Conservation (phyloP, 1,140 invertebrate genomes). For the Dreissena rostriformis region DNA sequence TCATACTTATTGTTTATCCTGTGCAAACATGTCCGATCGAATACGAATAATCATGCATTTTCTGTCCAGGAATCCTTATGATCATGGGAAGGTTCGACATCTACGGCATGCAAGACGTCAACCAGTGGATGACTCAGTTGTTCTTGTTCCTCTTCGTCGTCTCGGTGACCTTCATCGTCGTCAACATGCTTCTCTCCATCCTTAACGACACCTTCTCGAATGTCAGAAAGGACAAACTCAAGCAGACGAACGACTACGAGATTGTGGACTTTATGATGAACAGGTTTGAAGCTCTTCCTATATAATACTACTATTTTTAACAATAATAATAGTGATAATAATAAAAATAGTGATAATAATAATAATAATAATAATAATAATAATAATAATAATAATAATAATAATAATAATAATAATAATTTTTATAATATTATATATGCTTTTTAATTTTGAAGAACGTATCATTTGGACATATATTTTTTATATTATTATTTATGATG, state of each 20-base stretch:
- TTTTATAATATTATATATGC: too few species aligned
- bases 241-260: conserved; percentile 85
- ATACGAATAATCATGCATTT: background rate
- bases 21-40: too few species aligned
- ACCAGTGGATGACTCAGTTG: conserved; percentile 82
- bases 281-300: conserved; percentile 1
- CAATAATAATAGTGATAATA: too few species aligned
- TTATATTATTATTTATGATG: too few species aligned
- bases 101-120: conserved; percentile 80
- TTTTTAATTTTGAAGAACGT: too few species aligned
- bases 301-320: too few species aligned
- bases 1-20: too few species aligned
- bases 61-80: conserved; percentile 80
- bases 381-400: too few species aligned
- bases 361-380: too few species aligned
- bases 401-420: too few species aligned
- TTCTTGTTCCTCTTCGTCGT: conserved; percentile 84
- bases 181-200: conserved; percentile 85
- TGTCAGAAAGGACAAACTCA: conserved; percentile 84
- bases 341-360: too few species aligned
- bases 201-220: conserved; percentile 83
- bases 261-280: conserved; percentile 84
- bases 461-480: too few species aligned
- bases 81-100: conserved; percentile 84
- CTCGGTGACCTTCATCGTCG: conserved; percentile 82